phyloP scores from a whole-genome alignment of 2,797 vertebrate genomes.

The Kryptopterus vitreolus region DNA sequence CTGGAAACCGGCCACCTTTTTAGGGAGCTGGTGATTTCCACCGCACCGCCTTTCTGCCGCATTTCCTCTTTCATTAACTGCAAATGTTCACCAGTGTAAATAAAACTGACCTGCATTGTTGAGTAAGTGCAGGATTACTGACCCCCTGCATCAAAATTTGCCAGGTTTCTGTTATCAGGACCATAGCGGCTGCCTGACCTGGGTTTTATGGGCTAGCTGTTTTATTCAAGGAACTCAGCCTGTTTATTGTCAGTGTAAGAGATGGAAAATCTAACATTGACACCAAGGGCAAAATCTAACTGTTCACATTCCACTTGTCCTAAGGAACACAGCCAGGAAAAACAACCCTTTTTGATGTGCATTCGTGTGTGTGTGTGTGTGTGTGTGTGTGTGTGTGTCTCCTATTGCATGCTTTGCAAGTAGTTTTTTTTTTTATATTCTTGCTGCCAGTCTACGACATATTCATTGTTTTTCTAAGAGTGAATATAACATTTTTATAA shows the following conservation, averaged over 20 bases:
- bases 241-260: neutral
- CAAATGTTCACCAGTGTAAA: constrained; percentile 2
- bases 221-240: neutral
- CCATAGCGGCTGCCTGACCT: neutral
- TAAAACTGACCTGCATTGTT: constrained; percentile 47
- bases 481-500: too few relatives aligned
- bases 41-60: neutral
- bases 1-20: neutral
- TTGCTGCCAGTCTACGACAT: too few relatives aligned
- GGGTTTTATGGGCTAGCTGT: neutral
- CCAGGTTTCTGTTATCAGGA: neutral
- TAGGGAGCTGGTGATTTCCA: neutral
- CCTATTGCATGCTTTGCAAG: neutral
- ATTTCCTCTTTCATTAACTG: constrained; percentile 8
- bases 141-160: constrained; percentile 21
- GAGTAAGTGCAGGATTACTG: neutral
- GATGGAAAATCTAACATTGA: constrained; percentile 15
- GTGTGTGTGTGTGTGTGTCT: constrained; percentile 30
- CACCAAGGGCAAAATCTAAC: constrained; percentile 5
- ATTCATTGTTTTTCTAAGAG: too few relatives aligned
- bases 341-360: constrained; percentile 25
- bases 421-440: neutral
- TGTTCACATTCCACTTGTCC: neutral
- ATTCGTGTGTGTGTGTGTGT: constrained; percentile 32
- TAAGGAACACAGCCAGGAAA: constrained; percentile 15